Base-by-base conservation (phyloP, 1,140 invertebrate species). In the Rhagoletis zephyria region DNA sequence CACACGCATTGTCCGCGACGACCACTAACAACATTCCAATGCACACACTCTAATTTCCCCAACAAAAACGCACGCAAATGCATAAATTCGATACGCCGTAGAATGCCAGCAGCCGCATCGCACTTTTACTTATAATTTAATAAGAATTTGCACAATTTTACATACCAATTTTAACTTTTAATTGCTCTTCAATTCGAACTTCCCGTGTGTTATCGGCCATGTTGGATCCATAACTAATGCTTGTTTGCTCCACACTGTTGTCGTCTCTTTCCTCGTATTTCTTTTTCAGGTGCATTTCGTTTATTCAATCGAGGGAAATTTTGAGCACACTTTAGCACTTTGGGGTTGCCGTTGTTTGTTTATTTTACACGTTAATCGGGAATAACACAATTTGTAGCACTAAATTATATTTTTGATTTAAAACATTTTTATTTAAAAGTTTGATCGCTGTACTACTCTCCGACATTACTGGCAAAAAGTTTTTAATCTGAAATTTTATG, bases 91-190 rank as follows among this genome's bases (percentile, higher is more conserved):
- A 56, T 42, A 56, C 7, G 16, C 7, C 16, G 19, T n/a, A 56
- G 74, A 51, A 56, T n/a, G 19, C 45, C n/a, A 16, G 74, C n/a
- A 56, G 16, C 45, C 51, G 74, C 42, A 63, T 63, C 59, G 85
- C 85, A 67, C 67, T 85, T 88, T 86, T 85, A 30, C 59, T 74
- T 74, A 65, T 85, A 86, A 67, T 77, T 89, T 87, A 81, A 67
- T 14, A 14, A 60, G 12, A 51, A 87, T 87, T 89, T 92, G 89
- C 89, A 90, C 89, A 88, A 87, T 87, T 90, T 91, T 94, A 95
- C 95, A 93, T 95, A 97, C 96, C 96, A 92, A 97, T 97, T 95
- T 97, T 97, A 93, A 97, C 96, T 95, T 96, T 97, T 93, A 97
- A 95, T 94, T 96, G 95, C 95, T 97, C 96, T 93, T 96, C 96